phyloP scores from a whole-genome alignment of 2,888 invertebrate species.

The Tolmerus cingulatus region DNA sequence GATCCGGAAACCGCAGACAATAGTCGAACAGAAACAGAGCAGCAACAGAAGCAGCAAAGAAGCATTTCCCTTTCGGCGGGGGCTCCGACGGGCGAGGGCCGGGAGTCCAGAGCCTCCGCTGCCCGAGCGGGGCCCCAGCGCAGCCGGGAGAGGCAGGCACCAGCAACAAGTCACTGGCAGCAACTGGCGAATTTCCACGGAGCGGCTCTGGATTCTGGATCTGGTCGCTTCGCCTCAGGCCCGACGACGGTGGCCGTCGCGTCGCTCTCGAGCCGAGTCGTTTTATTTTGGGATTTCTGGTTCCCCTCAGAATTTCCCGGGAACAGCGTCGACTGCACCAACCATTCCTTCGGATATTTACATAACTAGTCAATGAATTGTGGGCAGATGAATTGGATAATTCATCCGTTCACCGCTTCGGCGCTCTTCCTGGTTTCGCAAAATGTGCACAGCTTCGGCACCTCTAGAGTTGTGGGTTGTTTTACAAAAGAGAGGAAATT shows the following conservation, averaged over 20 bases:
- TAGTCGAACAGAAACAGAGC: background rate
- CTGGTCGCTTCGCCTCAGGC: background rate
- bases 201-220: background rate
- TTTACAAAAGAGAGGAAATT: background rate
- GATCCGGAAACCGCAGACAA: constrained; percentile 35
- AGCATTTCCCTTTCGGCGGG: background rate
- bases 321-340: background rate
- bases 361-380: constrained; percentile 16
- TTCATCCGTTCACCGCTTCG: background rate
- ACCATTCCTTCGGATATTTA: background rate
- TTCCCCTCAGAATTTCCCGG: constrained; percentile 11
- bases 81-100: background rate
- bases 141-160: background rate
- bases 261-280: background rate
- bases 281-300: constrained; percentile 21
- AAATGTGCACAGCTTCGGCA: background rate
- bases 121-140: background rate
- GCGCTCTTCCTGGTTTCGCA: background rate
- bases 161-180: constrained; percentile 27
- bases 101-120: background rate
- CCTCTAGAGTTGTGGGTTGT: background rate
- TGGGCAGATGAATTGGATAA: background rate
- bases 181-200: background rate
- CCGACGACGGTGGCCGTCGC: background rate
- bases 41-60: background rate